phyloP scores from a whole-genome alignment of 2,888 invertebrate species.

The Melitaea athalia region DNA sequence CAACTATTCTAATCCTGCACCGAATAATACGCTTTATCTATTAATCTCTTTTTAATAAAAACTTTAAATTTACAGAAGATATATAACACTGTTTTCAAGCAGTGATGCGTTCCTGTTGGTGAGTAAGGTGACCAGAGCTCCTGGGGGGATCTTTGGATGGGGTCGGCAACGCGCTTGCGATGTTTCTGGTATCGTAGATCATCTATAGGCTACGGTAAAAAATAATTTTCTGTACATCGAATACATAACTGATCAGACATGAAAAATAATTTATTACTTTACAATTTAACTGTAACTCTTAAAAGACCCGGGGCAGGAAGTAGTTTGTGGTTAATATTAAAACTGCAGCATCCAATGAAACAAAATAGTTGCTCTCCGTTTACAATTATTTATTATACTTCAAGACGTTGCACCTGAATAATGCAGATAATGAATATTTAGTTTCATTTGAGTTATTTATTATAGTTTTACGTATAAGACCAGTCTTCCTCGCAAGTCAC shows the following conservation, averaged over 20 bases:
- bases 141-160: no score
- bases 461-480: not conserved
- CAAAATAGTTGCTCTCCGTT: conserved; percentile 47
- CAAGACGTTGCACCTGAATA: conserved; percentile 47
- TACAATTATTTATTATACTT: conserved; percentile 52
- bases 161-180: no score
- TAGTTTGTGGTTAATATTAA: conserved; percentile 48
- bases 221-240: not conserved
- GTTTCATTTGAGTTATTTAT: not conserved
- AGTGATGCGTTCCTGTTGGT: no score
- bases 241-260: not conserved
- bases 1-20: no score
- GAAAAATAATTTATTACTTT: conserved; percentile 8
- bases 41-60: no score
- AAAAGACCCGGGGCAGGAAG: conserved; percentile 46
- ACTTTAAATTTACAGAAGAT: no score
- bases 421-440: conserved; percentile 40
- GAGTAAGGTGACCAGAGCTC: no score
- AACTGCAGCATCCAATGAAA: conserved; percentile 38
- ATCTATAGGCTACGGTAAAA: no score
- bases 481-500: no score
- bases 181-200: no score
- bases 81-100: no score
- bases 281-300: conserved; percentile 37
- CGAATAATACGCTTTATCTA: no score